These are phyloP conservation scores for Oryzaephilus surinamensis DNA, from an alignment of 1,140 invertebrate species.

Conservation along the genomic window DNA sequence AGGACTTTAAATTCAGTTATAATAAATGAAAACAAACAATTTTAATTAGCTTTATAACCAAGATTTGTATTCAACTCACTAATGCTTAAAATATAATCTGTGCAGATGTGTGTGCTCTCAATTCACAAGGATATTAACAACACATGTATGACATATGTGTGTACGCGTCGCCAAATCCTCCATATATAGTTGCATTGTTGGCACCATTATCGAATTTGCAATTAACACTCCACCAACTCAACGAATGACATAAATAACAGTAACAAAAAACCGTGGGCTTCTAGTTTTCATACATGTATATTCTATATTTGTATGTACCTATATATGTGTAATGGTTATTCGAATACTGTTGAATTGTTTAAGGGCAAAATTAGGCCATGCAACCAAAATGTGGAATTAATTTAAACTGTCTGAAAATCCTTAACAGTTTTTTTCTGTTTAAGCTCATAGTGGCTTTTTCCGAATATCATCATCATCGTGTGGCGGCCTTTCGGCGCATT, in stretches of 20 bases:
- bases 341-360: slow-evolving; percentile 7
- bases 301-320: too few relatives aligned
- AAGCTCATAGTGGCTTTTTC: too few relatives aligned
- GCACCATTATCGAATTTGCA: slow-evolving; percentile 11
- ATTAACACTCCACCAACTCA: slow-evolving; percentile 10
- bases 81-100: too few relatives aligned
- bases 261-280: slow-evolving; percentile 8
- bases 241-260: slow-evolving; percentile 10
- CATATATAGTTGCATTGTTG: slow-evolving; percentile 7
- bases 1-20: too few relatives aligned
- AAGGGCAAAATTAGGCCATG: slow-evolving; percentile 9
- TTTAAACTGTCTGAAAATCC: slow-evolving; percentile 5
- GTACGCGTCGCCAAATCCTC: slow-evolving; percentile 2
- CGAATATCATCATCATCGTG: too few relatives aligned
- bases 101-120: too few relatives aligned
- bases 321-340: slow-evolving; percentile 9
- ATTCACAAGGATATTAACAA: slow-evolving; percentile 10
- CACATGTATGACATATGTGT: slow-evolving; percentile 11
- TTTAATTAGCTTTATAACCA: too few relatives aligned
- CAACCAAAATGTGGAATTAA: slow-evolving; percentile 11
- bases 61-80: too few relatives aligned
- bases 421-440: slow-evolving; percentile 5
- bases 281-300: too few relatives aligned
- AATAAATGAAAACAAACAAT: too few relatives aligned
- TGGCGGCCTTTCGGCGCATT: too few relatives aligned